A percentile compares a stretch with the other conserved stretches of the same genome.
These are phyloP conservation scores for Peromyscus polionotus DNA, from an alignment of 2,113 vertebrate species.

Conservation along the genomic window DNA sequence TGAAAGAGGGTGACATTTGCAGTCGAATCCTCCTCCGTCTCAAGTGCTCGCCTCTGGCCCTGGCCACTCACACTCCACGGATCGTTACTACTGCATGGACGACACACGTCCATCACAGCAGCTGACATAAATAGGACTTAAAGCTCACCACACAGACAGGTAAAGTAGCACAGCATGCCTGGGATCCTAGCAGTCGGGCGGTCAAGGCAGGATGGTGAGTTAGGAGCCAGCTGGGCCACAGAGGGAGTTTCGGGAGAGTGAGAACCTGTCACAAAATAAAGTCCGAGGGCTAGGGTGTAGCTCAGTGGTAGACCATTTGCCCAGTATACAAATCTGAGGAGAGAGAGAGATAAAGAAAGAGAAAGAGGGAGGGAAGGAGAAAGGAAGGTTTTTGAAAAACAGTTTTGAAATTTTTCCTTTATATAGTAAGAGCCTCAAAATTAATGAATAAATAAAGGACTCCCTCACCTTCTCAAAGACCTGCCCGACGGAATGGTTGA, in stretches of 20 bases:
- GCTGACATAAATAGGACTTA: slow-evolving; percentile 7
- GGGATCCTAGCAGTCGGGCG: too few relatives aligned
- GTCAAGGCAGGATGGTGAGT: neutral
- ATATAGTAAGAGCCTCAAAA: neutral
- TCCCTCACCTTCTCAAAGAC: neutral
- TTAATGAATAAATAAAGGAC: neutral
- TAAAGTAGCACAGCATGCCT: too few relatives aligned
- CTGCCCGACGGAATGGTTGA: neutral
- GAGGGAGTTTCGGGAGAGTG: neutral
- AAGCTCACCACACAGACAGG: neutral
- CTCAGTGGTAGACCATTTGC: neutral
- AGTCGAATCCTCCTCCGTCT: neutral
- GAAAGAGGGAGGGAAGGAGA: neutral
- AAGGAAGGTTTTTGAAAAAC: neutral
- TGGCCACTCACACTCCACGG: neutral
- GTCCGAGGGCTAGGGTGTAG: too few relatives aligned
- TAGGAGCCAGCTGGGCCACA: neutral
- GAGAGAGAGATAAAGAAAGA: accelerated
- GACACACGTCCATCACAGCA: neutral
- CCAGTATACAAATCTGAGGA: neutral
- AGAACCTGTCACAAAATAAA: neutral
- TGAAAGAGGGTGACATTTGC: neutral
- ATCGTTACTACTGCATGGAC: neutral
- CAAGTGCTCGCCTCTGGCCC: neutral
- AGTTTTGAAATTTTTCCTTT: neutral